Percentiles rank a stretch among this genome's conserved stretches.
Conservation (phyloP, 2,797 vertebrate genomes). For the Hoplostethus mediterraneus region DNA sequence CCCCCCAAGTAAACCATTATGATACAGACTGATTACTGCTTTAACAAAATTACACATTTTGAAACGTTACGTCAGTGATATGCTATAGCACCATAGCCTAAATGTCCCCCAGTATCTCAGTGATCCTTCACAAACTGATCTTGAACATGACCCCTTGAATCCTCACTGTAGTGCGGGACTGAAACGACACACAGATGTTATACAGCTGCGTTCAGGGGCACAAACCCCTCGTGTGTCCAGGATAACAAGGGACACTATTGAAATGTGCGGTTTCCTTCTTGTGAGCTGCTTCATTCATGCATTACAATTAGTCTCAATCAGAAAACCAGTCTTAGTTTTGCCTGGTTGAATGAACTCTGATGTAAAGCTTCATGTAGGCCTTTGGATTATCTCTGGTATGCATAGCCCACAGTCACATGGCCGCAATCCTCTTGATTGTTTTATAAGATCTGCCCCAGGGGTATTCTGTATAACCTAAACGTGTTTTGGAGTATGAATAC, state of each 20-base stretch:
- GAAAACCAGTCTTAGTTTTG: conserved; percentile 20
- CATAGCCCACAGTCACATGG: conserved; percentile 36
- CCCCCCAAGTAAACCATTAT: no score
- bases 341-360: conserved; percentile 33
- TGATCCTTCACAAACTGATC: conserved; percentile 7
- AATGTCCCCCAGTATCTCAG: neutral
- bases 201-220: conserved; percentile 49
- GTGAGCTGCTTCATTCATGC: conserved; percentile 32
- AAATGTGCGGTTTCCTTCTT: conserved; percentile 24
- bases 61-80: neutral
- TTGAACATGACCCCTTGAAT: conserved; percentile 12
- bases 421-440: conserved; percentile 34
- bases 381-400: conserved; percentile 44
- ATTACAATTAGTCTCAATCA: conserved; percentile 58
- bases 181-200: conserved; percentile 47
- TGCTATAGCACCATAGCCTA: no score
- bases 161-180: conserved; percentile 5
- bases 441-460: conserved; percentile 9
- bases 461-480: conserved; percentile 20
- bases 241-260: conserved; percentile 70
- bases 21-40: no score
- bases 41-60: no score
- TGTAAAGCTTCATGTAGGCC: conserved; percentile 34
- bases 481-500: neutral
- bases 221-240: conserved; percentile 64